Evolutionary conservation across 2,113 vertebrate genomes (phyloP).

Genomic region (Mirounga angustirostris): DNA sequence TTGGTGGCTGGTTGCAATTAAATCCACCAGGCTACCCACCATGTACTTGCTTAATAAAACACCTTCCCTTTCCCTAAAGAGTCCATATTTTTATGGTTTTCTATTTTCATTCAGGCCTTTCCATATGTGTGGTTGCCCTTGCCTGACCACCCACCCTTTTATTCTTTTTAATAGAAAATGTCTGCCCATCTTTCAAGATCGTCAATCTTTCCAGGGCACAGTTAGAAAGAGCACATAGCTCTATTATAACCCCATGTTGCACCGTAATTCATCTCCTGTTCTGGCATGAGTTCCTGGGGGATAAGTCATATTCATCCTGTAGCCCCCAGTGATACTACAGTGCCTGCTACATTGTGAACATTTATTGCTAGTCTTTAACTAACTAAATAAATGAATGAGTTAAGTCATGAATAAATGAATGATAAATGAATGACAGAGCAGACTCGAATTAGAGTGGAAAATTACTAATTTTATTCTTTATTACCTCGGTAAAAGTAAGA

Average conservation of each 20-base stretch:
- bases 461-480: background rate
- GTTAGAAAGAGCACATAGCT: background rate
- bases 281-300: background rate
- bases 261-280: background rate
- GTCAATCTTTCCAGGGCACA: background rate
- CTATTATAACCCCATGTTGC: background rate
- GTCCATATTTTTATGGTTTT: background rate
- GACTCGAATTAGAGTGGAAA: background rate
- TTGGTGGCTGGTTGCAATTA: background rate
- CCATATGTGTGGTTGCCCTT: rapidly evolving
- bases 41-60: background rate
- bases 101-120: background rate
- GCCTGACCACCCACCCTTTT: background rate
- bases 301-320: background rate
- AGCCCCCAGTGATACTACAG: rapidly evolving
- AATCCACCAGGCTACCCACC: background rate
- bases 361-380: background rate
- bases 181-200: background rate
- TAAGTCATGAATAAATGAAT: background rate
- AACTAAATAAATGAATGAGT: background rate
- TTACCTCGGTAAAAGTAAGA: background rate
- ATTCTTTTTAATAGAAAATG: background rate
- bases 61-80: background rate
- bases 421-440: background rate
- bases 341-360: background rate